These are phyloP conservation scores for Dioctria rufipes DNA, from an alignment of 2,888 invertebrate genomes.

Conservation along the genomic window DNA sequence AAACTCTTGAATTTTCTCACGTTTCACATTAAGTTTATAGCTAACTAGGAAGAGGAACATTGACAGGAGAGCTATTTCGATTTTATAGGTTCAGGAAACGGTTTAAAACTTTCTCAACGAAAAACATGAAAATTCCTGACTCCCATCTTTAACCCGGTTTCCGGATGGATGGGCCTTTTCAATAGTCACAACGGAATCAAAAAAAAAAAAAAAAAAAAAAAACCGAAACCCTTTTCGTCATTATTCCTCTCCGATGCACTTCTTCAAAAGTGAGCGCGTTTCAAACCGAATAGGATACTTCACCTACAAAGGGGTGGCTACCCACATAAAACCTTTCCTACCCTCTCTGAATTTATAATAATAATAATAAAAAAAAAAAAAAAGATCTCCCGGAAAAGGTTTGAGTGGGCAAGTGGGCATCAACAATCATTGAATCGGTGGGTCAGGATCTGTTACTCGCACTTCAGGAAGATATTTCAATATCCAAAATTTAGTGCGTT, in stretches of 20 bases:
- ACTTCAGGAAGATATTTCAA: constrained; percentile 32
- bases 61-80: constrained; percentile 7
- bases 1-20: constrained; percentile 39
- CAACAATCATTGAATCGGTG: constrained; percentile 36
- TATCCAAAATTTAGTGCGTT: constrained; percentile 15
- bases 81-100: neutral
- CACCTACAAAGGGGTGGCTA: constrained; percentile 45
- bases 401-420: constrained; percentile 35
- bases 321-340: constrained; percentile 40
- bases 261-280: constrained; percentile 11
- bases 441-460: constrained; percentile 2
- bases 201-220: constrained; percentile 5
- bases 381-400: constrained; percentile 36
- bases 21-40: constrained; percentile 40
- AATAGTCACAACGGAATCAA: constrained; percentile 3
- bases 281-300: constrained; percentile 2
- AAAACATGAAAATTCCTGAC: constrained; percentile 31
- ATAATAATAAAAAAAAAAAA: constrained; percentile 11
- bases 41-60: constrained; percentile 22
- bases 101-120: constrained; percentile 4
- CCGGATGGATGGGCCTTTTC: constrained; percentile 29
- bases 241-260: constrained; percentile 46
- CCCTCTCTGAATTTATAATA: constrained; percentile 37
- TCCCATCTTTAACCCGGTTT: constrained; percentile 14
- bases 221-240: constrained; percentile 30